phyloP scores from a whole-genome alignment of 1,140 invertebrate genomes.

The Drosophila truncata region DNA sequence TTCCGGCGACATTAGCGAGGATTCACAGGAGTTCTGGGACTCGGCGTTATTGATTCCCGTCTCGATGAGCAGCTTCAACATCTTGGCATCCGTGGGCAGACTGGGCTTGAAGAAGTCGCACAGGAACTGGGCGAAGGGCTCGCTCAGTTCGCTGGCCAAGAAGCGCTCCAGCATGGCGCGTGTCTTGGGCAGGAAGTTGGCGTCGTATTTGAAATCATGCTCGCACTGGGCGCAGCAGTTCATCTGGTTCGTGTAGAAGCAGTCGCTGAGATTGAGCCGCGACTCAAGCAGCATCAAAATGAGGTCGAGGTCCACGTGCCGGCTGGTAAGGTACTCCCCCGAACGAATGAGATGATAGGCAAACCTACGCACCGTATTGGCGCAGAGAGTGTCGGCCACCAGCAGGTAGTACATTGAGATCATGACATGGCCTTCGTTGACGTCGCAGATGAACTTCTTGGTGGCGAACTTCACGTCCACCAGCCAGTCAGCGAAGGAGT shows the following conservation, averaged over 20 bases:
- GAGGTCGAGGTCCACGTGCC: conserved; percentile 78
- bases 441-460: conserved; percentile 95
- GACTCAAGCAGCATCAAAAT: conserved; percentile 84
- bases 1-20: conserved; percentile 82
- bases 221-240: conserved; percentile 84
- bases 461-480: conserved; percentile 98
- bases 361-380: conserved; percentile 78
- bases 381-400: conserved; percentile 83
- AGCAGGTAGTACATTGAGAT: conserved; percentile 94
- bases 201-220: conserved; percentile 79
- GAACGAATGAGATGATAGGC: conserved; percentile 81
- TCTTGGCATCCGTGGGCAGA: conserved; percentile 87
- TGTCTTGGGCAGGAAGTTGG: conserved; percentile 79
- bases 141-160: conserved; percentile 72
- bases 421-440: conserved; percentile 94
- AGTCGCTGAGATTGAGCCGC: conserved; percentile 80
- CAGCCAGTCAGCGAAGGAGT: conserved; percentile 97
- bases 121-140: conserved; percentile 78
- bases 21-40: conserved; percentile 79
- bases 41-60: conserved; percentile 87
- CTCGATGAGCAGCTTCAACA: conserved; percentile 89
- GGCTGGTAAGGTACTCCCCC: conserved; percentile 77
- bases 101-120: conserved; percentile 86
- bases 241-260: conserved; percentile 83
- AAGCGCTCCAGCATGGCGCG: conserved; percentile 78